Evolutionary conservation across 2,888 invertebrate species (phyloP).

Genomic region (Panzeria rudis): DNA sequence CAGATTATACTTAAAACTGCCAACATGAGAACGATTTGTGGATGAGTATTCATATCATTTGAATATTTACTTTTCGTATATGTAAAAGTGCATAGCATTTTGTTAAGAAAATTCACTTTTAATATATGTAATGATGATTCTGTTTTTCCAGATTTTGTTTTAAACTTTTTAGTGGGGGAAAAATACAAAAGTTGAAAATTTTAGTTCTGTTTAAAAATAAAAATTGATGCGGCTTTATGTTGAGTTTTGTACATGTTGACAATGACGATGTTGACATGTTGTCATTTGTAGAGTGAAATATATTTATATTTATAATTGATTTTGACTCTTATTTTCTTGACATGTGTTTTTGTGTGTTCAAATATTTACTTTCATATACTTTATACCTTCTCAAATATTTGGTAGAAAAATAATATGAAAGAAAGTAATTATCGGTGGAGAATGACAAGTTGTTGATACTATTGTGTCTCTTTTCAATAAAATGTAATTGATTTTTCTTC

Average conservation of each 20-base stretch:
- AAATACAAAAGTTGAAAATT: slow-evolving; percentile 2
- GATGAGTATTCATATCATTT: slow-evolving; percentile 22
- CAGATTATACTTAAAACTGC: slow-evolving; percentile 77
- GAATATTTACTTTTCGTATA: neutral
- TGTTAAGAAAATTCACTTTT: neutral
- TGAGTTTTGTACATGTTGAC: slow-evolving; percentile 2
- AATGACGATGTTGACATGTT: slow-evolving; percentile 31
- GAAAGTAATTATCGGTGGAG: neutral
- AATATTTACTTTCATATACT: neutral
- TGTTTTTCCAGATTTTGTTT: neutral
- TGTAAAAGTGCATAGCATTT: neutral
- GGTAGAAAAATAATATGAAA: neutral
- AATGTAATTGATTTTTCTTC: slow-evolving; percentile 11
- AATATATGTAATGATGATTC: slow-evolving; percentile 8
- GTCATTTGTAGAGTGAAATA: slow-evolving; percentile 26
- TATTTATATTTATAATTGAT: slow-evolving; percentile 54
- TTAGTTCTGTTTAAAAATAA: slow-evolving; percentile 5
- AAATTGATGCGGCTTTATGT: slow-evolving; percentile 7
- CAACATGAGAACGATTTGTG: slow-evolving; percentile 47
- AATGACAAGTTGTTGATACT: slow-evolving; percentile 15
- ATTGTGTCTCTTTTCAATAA: slow-evolving; percentile 20
- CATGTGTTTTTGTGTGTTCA: slow-evolving; percentile 35
- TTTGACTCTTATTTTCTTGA: slow-evolving; percentile 58
- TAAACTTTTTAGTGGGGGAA: neutral
- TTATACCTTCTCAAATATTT: neutral